A percentile compares a stretch with the other conserved stretches of the same genome.
Conservation (phyloP, 2,797 vertebrate species). For the Ibycter americanus region DNA sequence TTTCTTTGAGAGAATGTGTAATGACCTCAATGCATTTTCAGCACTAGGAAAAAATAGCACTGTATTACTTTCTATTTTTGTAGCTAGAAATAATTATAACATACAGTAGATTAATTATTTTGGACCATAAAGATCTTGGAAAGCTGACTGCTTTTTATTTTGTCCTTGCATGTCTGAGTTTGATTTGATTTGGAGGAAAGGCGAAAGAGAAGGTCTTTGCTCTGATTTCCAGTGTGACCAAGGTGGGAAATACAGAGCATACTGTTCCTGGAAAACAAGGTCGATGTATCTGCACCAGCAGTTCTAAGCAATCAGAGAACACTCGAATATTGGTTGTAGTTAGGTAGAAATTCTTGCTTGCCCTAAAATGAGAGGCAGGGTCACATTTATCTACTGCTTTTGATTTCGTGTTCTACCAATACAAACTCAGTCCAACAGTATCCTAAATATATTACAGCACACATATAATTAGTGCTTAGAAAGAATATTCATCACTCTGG, state of each 20-base stretch:
- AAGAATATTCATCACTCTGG: neutral
- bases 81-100: conserved; percentile 9
- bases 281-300: neutral
- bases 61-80: neutral
- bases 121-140: neutral
- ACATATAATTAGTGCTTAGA: neutral
- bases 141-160: neutral
- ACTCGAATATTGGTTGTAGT: neutral
- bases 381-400: neutral
- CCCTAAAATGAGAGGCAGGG: neutral
- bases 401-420: neutral
- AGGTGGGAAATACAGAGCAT: neutral
- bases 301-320: neutral
- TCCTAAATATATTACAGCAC: neutral
- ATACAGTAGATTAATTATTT: neutral
- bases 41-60: neutral
- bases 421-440: neutral
- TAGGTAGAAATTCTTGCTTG: neutral
- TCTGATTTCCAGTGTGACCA: neutral
- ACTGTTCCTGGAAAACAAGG: neutral
- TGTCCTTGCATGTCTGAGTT: neutral
- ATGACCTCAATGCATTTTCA: neutral
- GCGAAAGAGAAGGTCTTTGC: neutral
- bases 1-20: neutral
- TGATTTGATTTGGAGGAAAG: neutral